phyloP scores from a whole-genome alignment of 92 coral and sea anemone genomes.

The Palythoa grandis region DNA sequence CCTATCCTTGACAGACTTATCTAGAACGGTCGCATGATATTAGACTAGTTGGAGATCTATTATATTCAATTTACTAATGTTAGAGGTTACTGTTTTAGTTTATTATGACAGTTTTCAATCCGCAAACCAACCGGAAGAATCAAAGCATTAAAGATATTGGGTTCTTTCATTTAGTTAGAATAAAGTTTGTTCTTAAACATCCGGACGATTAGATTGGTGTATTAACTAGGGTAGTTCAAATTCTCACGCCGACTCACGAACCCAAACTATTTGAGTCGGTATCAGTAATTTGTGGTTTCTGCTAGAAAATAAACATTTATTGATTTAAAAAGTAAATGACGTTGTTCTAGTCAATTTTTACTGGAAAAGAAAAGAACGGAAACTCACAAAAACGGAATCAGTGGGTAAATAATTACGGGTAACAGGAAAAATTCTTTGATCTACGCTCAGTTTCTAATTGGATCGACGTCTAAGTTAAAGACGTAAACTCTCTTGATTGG shows the following conservation, averaged over 20 bases:
- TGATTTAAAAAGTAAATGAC: neutral
- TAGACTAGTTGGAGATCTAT: too few relatives aligned
- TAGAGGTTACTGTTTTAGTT: too few relatives aligned
- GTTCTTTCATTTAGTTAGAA: neutral
- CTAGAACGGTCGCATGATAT: too few relatives aligned
- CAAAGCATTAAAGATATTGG: neutral
- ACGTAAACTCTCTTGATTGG: neutral
- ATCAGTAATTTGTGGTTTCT: neutral
- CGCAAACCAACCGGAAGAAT: neutral
- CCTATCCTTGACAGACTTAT: too few relatives aligned
- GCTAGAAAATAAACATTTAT: neutral
- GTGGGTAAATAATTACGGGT: neutral
- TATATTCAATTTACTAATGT: too few relatives aligned
- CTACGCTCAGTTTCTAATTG: neutral
- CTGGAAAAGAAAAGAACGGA: neutral
- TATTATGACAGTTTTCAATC: too few relatives aligned
- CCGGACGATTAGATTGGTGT: neutral
- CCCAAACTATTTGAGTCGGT: neutral
- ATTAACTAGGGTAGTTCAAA: neutral
- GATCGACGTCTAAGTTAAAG: neutral
- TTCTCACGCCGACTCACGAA: neutral
- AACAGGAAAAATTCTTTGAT: neutral
- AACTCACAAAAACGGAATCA: neutral
- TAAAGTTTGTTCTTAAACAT: neutral
- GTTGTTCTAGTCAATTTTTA: neutral